Conservation (phyloP, 2,113 vertebrate genomes). For the Bambusicola thoracicus region DNA sequence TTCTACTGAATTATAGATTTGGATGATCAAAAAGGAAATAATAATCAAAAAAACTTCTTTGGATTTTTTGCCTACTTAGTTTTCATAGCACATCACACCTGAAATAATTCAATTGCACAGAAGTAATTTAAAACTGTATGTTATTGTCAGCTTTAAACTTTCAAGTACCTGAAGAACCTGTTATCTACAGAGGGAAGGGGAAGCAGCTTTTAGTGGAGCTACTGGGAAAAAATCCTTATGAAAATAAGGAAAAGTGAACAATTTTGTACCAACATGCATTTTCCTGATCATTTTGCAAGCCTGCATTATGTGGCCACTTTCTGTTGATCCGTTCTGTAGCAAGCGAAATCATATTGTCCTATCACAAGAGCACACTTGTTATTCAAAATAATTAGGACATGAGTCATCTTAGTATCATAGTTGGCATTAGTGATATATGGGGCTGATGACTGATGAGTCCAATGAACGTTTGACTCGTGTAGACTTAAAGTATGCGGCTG, state of each 20-base stretch:
- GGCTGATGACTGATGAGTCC: slow-evolving; percentile 63
- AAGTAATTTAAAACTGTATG: background rate
- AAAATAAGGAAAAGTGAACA: slow-evolving; percentile 27
- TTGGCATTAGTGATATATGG: slow-evolving; percentile 68
- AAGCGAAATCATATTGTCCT: slow-evolving; percentile 48
- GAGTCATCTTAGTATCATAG: slow-evolving; percentile 67
- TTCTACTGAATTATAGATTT: no score
- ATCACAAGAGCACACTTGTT: slow-evolving; percentile 66
- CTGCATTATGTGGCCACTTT: slow-evolving; percentile 4
- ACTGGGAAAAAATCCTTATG: background rate
- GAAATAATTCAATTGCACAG: background rate
- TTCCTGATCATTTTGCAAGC: background rate
- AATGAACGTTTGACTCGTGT: slow-evolving; percentile 59
- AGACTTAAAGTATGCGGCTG: slow-evolving; percentile 65
- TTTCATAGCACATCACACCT: background rate
- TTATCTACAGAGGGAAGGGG: background rate
- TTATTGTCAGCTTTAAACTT: background rate
- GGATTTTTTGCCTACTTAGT: background rate
- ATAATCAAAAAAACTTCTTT: background rate
- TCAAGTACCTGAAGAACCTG: background rate
- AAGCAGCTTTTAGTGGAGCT: background rate
- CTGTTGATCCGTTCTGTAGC: background rate
- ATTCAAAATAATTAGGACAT: slow-evolving; percentile 67
- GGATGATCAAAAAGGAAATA: background rate
- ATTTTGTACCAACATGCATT: slow-evolving; percentile 7